phyloP scores from a whole-genome alignment of 2,113 vertebrate genomes.

The Amphiprion ocellaris region DNA sequence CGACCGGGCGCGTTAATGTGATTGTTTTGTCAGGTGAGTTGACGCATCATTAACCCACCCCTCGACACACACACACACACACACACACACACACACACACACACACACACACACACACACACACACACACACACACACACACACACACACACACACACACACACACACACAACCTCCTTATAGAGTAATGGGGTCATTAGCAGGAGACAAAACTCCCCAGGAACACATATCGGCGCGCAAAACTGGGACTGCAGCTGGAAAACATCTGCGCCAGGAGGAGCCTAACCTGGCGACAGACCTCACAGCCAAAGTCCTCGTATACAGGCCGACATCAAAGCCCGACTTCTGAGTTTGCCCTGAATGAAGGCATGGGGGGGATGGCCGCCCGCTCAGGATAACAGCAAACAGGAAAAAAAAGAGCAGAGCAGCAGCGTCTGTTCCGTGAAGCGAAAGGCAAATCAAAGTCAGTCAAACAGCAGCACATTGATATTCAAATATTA shows the following conservation, averaged over 20 bases:
- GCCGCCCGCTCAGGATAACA: neutral
- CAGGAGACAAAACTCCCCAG: slow-evolving; percentile 31
- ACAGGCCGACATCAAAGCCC: slow-evolving; percentile 44
- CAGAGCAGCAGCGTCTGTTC: slow-evolving; percentile 1
- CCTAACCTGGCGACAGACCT: slow-evolving; percentile 23
- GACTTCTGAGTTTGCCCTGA: slow-evolving; percentile 23
- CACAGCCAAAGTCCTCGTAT: neutral
- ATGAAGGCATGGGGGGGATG: slow-evolving; percentile 4
- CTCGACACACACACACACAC: neutral
- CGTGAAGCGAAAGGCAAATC: slow-evolving; percentile 8
- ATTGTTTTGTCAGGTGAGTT: slow-evolving; percentile 79
- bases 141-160: neutral
- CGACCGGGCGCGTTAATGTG: slow-evolving; percentile 63
- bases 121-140: neutral
- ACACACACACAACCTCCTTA: neutral
- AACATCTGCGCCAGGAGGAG: slow-evolving; percentile 56
- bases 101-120: neutral
- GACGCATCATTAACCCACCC: slow-evolving; percentile 65
- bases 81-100: neutral
- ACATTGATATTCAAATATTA: slow-evolving; percentile 54
- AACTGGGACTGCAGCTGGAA: slow-evolving; percentile 38
- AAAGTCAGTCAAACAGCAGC: slow-evolving; percentile 43
- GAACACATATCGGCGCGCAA: slow-evolving; percentile 17
- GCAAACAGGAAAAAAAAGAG: slow-evolving; percentile 23
- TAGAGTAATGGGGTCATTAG: slow-evolving; percentile 73